phyloP scores from a whole-genome alignment of 1,140 invertebrate species.

The Pogonus chalceus region DNA sequence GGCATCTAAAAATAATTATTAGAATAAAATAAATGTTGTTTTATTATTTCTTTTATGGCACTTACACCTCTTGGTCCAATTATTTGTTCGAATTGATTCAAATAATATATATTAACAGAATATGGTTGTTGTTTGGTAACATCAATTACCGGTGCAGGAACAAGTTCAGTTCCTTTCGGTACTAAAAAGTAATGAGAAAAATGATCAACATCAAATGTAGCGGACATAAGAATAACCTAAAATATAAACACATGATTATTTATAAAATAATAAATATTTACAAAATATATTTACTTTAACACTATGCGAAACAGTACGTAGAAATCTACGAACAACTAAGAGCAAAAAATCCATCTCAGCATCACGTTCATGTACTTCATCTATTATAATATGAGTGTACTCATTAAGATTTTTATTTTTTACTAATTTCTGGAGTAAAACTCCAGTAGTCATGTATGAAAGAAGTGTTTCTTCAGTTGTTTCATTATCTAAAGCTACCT shows the following conservation, averaged over 20 bases:
- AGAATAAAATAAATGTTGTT: constrained; percentile 15
- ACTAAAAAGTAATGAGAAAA: constrained; percentile 65
- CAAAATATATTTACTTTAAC: constrained; percentile 46
- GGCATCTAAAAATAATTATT: constrained; percentile 37
- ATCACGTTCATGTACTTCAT: constrained; percentile 92
- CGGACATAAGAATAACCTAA: constrained; percentile 77
- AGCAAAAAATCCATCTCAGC: constrained; percentile 88
- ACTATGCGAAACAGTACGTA: constrained; percentile 57
- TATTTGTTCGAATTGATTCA: constrained; percentile 47
- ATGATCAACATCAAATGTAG: constrained; percentile 63
- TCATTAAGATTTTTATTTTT: constrained; percentile 49
- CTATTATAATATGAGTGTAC: constrained; percentile 87
- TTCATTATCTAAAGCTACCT: constrained; percentile 44
- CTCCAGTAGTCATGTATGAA: constrained; percentile 78
- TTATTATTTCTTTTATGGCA: constrained; percentile 10
- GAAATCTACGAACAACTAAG: constrained; percentile 69
- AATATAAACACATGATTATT: constrained; percentile 28
- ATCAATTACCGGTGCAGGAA: constrained; percentile 45
- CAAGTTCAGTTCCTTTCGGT: constrained; percentile 35
- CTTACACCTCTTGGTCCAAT: constrained; percentile 26
- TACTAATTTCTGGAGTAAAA: constrained; percentile 65
- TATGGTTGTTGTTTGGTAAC: constrained; percentile 42
- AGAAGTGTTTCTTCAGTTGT: constrained; percentile 63
- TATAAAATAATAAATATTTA: neutral
- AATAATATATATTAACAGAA: constrained; percentile 53